Base-by-base conservation (phyloP, 2,888 invertebrate genomes). In the Amphipyra tragopoginis region DNA sequence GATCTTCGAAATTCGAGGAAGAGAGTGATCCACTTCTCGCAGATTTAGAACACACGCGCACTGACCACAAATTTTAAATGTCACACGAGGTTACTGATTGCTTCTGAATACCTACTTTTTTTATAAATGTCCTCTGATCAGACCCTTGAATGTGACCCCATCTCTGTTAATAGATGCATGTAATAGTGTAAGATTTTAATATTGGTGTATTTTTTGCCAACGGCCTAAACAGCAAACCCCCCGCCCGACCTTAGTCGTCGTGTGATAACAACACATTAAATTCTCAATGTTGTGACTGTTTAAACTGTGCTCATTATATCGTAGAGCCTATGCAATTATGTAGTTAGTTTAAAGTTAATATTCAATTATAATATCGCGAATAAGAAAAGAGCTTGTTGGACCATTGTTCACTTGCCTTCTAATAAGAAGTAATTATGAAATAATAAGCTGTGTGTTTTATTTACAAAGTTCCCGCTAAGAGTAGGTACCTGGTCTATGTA, bases 11-110 rank as follows among this genome's bases (percentile, higher is more conserved):
- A 72, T 89, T 84, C 66, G 93, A 90, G 73, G 95, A 94, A 56
- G 97, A 97, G 76, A 96, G 95, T 53, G 96, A 96, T 84, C 96
- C 96, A 0, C 83, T 96, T 45, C 86, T 97, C 54, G 95, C 93
- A 68, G 95, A 96, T 65, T 86, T 86, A 36, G 91, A 91, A 56
- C 79, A 85, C 53, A 67, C 86, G 36, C 85, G 81, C 63, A 69
- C 82, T 62, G 94, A 94, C 74, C 90, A 93, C 77, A 94, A 93
- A 76, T 93, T 93, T 87, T 94, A 90, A 79, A 33, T 34, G 64
- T 57, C 51, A 69, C 55, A 58, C 51, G 53, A 57, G 47, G 52
- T 51, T 52, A 62, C 52, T 42, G 26, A 60, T 59, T 51, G 56
- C 59, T 66, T 21, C 1, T 21, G 3, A 2, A 21, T 21, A 21